A percentile compares a stretch with the other conserved stretches of the same genome.
phyloP scores from a whole-genome alignment of 2,113 vertebrate genomes.

The Rhea pennata region DNA sequence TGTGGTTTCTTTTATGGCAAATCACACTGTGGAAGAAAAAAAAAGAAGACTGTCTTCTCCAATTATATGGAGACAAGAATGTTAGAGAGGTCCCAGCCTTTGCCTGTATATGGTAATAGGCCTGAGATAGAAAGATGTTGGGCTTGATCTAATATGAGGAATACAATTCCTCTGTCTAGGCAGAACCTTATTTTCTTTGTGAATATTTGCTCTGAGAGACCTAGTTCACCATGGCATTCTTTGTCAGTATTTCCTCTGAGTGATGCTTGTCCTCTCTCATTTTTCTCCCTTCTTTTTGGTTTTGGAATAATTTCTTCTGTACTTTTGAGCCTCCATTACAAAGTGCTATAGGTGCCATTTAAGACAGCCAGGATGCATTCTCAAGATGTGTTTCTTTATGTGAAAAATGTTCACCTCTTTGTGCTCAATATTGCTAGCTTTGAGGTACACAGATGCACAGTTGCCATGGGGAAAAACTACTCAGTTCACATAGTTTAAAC shows the following conservation, averaged over 20 bases:
- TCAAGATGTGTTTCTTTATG: neutral
- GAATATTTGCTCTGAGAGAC: neutral
- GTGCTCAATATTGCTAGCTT: neutral
- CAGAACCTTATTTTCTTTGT: neutral
- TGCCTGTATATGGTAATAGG: neutral
- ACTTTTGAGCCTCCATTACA: neutral
- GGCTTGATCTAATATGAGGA: neutral
- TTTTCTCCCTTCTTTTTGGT: neutral
- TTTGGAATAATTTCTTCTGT: neutral
- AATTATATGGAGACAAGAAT: neutral
- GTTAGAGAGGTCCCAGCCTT: neutral
- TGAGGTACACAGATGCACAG: accelerated
- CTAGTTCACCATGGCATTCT: accelerated
- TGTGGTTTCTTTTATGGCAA: neutral
- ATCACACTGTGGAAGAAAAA: neutral
- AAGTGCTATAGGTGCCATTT: neutral
- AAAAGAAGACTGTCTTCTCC: neutral
- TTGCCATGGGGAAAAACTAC: neutral
- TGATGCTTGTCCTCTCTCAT: neutral
- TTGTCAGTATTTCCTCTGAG: neutral
- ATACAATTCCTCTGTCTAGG: neutral
- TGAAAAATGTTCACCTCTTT: neutral
- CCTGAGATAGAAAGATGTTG: neutral
- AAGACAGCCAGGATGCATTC: neutral
- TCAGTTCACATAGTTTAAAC: neutral